phyloP scores from a whole-genome alignment of 2,113 vertebrate genomes.

The Melanerpes formicivorus region DNA sequence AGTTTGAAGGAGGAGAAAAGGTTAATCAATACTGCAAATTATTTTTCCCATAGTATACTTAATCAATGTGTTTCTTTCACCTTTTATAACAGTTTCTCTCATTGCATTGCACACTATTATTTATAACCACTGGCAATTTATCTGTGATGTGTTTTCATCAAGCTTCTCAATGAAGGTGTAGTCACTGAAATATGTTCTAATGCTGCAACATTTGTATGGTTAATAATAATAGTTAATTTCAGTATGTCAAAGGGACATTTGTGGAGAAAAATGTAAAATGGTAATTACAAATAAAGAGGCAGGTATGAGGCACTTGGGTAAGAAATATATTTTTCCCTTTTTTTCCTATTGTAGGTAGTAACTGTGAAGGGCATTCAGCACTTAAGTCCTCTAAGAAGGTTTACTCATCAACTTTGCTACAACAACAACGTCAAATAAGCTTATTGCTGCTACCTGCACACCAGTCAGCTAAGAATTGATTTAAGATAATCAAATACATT shows the following conservation, averaged over 20 bases:
- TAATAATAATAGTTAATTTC: neutral
- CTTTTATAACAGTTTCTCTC: neutral
- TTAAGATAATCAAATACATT: constrained; percentile 38
- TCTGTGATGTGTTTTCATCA: neutral
- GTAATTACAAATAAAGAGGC: neutral
- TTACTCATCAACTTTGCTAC: neutral
- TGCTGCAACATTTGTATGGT: neutral
- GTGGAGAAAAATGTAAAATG: neutral
- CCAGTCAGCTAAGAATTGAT: neutral
- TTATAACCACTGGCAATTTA: neutral
- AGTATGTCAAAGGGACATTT: neutral
- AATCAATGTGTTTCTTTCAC: neutral
- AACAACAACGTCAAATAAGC: neutral
- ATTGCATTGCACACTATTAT: neutral
- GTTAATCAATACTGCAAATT: neutral
- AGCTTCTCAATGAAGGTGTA: neutral
- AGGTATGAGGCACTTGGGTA: neutral
- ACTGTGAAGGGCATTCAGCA: neutral
- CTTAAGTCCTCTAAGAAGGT: neutral
- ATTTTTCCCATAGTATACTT: neutral
- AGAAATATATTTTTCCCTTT: neutral
- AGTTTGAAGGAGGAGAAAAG: neutral
- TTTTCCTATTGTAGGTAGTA: neutral
- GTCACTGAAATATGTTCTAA: neutral
- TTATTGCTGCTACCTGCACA: neutral